Percentiles rank a stretch among this genome's conserved stretches.
Evolutionary conservation across 2,888 invertebrate genomes (phyloP).

Genomic region (Lottia scabra): DNA sequence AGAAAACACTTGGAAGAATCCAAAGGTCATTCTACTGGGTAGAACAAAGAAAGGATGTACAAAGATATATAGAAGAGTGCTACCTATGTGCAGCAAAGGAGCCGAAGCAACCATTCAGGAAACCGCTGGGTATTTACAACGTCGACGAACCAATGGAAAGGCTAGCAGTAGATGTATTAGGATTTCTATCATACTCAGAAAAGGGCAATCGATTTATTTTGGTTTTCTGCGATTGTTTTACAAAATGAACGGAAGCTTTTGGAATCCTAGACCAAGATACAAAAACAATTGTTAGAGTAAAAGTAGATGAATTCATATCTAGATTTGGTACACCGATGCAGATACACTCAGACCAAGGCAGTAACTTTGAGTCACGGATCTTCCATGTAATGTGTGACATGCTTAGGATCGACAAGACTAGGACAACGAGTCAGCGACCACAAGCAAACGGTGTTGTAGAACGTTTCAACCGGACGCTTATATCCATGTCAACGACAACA

Average conservation of each 20-base stretch:
- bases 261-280: constrained; percentile 15
- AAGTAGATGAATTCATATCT: constrained; percentile 17
- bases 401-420: constrained; percentile 26
- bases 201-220: constrained; percentile 15
- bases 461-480: constrained; percentile 30
- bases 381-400: constrained; percentile 27
- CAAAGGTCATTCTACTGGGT: constrained; percentile 14
- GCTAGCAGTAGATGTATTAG: constrained; percentile 13
- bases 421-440: constrained; percentile 21
- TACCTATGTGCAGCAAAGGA: neutral
- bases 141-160: constrained; percentile 14
- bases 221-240: constrained; percentile 15
- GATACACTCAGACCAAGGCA: constrained; percentile 22
- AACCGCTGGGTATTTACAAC: neutral
- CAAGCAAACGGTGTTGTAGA: constrained; percentile 29
- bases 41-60: neutral
- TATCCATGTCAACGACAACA: constrained; percentile 25
- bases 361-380: constrained; percentile 19
- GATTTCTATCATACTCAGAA: constrained; percentile 8
- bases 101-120: neutral
- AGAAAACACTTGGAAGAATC: constrained; percentile 9
- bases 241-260: constrained; percentile 22
- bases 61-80: neutral
- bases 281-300: constrained; percentile 7
- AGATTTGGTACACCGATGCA: constrained; percentile 20